Conservation (phyloP, 2,888 invertebrate genomes). For the Deilephila elpenor region DNA sequence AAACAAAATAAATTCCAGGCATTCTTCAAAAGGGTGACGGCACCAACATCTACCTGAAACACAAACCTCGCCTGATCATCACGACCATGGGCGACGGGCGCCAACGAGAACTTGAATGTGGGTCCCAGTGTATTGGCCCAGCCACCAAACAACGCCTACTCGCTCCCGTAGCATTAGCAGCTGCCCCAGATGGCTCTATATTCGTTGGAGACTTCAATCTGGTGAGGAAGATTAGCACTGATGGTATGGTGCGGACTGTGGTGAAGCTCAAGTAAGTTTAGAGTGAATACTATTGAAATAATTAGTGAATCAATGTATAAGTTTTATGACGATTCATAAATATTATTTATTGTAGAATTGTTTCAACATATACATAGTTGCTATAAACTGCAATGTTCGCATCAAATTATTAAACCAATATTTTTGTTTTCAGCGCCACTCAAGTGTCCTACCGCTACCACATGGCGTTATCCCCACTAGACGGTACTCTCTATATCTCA, state of each 20-base stretch:
- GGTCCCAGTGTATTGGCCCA: constrained; percentile 86
- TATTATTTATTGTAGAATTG: no score
- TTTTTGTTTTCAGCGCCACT: constrained; percentile 87
- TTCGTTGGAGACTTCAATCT: constrained; percentile 98
- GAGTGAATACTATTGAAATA: background rate
- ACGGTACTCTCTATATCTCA: constrained; percentile 97
- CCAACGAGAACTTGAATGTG: constrained; percentile 94
- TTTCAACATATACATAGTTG: no score
- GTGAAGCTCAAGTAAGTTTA: constrained; percentile 91
- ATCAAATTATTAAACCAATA: background rate
- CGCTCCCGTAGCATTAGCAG: constrained; percentile 96
- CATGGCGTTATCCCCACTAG: constrained; percentile 97
- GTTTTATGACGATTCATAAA: no score
- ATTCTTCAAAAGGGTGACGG: constrained; percentile 99
- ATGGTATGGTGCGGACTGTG: constrained; percentile 92
- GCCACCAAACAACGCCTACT: constrained; percentile 92
- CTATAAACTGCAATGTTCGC: background rate
- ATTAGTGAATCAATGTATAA: no score
- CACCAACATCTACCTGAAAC: constrained; percentile 96
- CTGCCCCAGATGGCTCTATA: constrained; percentile 96
- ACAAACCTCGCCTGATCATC: constrained; percentile 95
- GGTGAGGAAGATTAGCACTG: constrained; percentile 93
- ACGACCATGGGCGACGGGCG: constrained; percentile 97
- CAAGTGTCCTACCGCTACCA: constrained; percentile 98
- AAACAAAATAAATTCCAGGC: constrained; percentile 77